Conservation (phyloP, 2,113 vertebrate genomes). For the Lonchura striata region DNA sequence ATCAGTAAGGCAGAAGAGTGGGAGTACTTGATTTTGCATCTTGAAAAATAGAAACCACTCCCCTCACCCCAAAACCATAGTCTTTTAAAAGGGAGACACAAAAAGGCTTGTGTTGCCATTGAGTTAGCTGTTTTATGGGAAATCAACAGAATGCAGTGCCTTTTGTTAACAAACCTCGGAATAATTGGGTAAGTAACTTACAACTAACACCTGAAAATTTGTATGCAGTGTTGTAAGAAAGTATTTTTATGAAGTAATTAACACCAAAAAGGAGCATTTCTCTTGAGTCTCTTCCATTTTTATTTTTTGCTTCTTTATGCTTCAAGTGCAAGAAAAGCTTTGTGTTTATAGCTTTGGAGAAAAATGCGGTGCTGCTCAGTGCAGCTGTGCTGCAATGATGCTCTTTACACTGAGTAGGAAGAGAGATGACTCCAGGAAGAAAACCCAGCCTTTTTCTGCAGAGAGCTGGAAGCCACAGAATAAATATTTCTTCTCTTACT, state of each 20-base stretch:
- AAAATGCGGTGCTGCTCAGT: no score
- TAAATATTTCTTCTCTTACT: background rate
- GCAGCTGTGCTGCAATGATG: background rate
- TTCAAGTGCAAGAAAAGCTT: background rate
- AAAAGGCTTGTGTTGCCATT: background rate
- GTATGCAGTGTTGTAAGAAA: fast-evolving
- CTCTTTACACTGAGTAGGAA: background rate
- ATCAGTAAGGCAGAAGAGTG: background rate
- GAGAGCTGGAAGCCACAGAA: background rate
- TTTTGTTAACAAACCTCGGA: background rate
- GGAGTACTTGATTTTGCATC: background rate
- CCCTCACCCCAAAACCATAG: background rate
- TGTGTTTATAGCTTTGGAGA: background rate
- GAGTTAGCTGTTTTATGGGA: background rate
- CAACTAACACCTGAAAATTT: background rate
- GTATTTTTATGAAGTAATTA: background rate
- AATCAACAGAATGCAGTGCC: background rate
- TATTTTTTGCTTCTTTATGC: background rate
- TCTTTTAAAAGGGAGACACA: background rate
- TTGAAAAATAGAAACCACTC: background rate
- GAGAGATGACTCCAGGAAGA: background rate
- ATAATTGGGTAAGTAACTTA: background rate
- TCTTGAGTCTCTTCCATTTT: background rate
- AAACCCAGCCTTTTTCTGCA: background rate
- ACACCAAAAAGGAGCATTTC: background rate